These are phyloP conservation scores for Marmota monax DNA, from an alignment of 2,113 vertebrate species.

Conservation along the genomic window DNA sequence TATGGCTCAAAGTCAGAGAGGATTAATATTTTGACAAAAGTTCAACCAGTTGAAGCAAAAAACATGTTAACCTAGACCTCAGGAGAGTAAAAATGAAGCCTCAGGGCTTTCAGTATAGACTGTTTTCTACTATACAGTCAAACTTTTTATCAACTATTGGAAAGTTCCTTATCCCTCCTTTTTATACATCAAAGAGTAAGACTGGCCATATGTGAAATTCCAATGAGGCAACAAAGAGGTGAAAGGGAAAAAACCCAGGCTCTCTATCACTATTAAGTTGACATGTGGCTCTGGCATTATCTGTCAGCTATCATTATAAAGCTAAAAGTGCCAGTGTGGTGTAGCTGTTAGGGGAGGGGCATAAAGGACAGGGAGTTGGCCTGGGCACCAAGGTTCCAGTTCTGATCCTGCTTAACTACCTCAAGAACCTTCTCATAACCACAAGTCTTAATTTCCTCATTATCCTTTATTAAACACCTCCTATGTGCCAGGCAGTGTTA, in stretches of 20 bases:
- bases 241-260: slow-evolving; percentile 65
- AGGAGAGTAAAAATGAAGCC: slow-evolving; percentile 11
- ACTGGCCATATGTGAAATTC: slow-evolving; percentile 57
- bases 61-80: not conserved
- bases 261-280: not conserved
- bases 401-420: not conserved
- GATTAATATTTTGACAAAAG: slow-evolving; percentile 25
- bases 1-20: slow-evolving; percentile 44
- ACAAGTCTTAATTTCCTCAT: not conserved
- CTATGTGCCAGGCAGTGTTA: not conserved
- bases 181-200: slow-evolving; percentile 15
- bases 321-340: not conserved
- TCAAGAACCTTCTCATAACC: not conserved
- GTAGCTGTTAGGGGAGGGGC: not conserved
- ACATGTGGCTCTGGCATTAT: not conserved
- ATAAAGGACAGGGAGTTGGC: not conserved
- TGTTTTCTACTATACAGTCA: not conserved
- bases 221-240: slow-evolving; percentile 50
- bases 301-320: slow-evolving; percentile 12
- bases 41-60: not conserved
- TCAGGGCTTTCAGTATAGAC: not conserved
- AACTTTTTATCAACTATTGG: not conserved
- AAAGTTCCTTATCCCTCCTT: slow-evolving; percentile 30
- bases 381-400: not conserved
- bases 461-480: not conserved